phyloP scores from a whole-genome alignment of 2,113 vertebrate genomes.

The Oplegnathus fasciatus region DNA sequence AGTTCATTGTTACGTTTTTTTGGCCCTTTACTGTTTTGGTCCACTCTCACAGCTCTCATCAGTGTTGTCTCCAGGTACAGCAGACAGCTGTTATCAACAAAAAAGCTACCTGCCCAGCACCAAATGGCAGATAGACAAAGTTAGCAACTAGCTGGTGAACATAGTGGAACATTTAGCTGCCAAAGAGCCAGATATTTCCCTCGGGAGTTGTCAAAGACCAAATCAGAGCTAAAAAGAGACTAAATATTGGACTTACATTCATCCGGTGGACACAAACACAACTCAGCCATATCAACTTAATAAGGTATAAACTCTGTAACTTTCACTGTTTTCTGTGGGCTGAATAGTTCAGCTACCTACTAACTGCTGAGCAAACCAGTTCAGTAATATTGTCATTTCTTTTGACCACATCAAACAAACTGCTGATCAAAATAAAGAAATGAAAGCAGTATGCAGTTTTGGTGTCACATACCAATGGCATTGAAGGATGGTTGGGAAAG shows the following conservation, averaged over 20 bases:
- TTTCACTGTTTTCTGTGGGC: neutral
- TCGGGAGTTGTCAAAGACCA: too few species aligned
- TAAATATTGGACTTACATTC: too few species aligned
- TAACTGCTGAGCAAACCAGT: neutral
- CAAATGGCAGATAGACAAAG: too few species aligned
- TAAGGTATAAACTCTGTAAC: neutral
- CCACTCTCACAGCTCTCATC: neutral
- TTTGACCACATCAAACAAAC: neutral
- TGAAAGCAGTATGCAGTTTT: neutral
- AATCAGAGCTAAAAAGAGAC: neutral
- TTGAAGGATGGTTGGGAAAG: neutral
- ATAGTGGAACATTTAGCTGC: too few species aligned
- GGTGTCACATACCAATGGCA: conserved; percentile 4
- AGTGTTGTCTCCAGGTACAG: neutral
- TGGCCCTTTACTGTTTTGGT: too few species aligned
- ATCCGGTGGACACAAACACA: too few species aligned
- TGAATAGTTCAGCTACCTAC: neutral
- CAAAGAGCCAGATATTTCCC: too few species aligned
- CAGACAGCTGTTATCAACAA: too few species aligned
- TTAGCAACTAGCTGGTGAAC: too few species aligned
- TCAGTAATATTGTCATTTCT: neutral
- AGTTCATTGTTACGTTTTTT: too few species aligned
- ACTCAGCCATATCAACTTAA: too few species aligned
- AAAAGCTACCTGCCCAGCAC: too few species aligned
- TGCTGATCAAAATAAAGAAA: neutral